A percentile compares a stretch with the other conserved stretches of the same genome.
Conservation (phyloP, 2,888 invertebrate genomes). For the Orthosia cruda region DNA sequence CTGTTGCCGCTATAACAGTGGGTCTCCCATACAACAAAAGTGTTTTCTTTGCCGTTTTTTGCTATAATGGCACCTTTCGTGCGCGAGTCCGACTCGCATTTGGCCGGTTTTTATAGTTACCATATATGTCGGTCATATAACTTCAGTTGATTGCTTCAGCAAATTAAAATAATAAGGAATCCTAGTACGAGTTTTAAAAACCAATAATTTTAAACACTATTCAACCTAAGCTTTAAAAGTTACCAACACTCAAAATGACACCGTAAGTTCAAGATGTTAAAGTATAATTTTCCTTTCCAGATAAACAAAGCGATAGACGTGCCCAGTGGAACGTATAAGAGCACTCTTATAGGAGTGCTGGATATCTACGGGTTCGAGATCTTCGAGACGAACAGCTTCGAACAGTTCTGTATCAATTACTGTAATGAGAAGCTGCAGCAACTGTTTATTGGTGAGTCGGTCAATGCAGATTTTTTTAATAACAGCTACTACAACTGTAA, state of each 20-base stretch:
- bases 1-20: too few relatives aligned
- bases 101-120: too few relatives aligned
- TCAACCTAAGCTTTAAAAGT: neutral
- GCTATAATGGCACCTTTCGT: too few relatives aligned
- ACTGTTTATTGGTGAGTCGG: constrained; percentile 96
- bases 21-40: too few relatives aligned
- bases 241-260: neutral
- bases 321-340: constrained; percentile 93
- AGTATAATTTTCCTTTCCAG: constrained; percentile 78
- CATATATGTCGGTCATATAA: neutral
- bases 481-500: too few relatives aligned
- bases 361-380: constrained; percentile 99
- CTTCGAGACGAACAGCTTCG: constrained; percentile 99
- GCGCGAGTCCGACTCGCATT: too few relatives aligned
- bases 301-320: constrained; percentile 98
- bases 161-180: too few relatives aligned
- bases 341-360: constrained; percentile 97
- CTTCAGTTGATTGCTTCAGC: neutral
- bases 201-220: neutral
- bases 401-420: constrained; percentile 99
- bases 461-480: neutral
- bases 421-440: constrained; percentile 99
- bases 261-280: neutral
- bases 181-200: too few relatives aligned
- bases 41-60: too few relatives aligned